phyloP scores from a whole-genome alignment of 2,888 invertebrate genomes.

The Crocallis elinguaria region DNA sequence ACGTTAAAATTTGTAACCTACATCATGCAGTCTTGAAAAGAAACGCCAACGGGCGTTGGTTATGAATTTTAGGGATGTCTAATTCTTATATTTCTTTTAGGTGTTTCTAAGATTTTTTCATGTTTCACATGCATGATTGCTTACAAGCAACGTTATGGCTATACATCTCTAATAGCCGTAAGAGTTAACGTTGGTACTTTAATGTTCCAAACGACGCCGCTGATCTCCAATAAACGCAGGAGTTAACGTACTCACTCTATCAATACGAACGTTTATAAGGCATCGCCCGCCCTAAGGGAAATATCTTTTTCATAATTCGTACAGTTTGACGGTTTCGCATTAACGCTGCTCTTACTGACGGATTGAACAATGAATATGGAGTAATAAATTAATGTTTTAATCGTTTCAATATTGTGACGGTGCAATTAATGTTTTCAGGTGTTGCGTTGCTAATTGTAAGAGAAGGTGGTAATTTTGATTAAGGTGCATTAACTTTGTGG shows the following conservation, averaged over 20 bases:
- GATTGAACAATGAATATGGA: slow-evolving; percentile 41
- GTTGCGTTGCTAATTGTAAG: not conserved
- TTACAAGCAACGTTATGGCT: too few relatives aligned
- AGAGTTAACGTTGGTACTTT: too few relatives aligned
- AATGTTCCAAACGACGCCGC: too few relatives aligned
- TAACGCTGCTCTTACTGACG: slow-evolving; percentile 47
- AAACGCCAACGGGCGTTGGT: too few relatives aligned
- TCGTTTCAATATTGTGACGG: not conserved
- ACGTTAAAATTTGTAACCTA: too few relatives aligned
- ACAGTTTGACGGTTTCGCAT: slow-evolving; percentile 56
- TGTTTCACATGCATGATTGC: too few relatives aligned
- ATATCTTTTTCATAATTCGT: slow-evolving; percentile 71
- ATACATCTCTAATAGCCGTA: too few relatives aligned
- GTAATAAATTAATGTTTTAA: slow-evolving; percentile 37
- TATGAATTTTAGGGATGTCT: too few relatives aligned
- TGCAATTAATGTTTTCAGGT: not conserved
- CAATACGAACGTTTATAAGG: slow-evolving; percentile 67
- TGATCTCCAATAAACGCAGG: not conserved
- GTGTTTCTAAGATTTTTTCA: too few relatives aligned
- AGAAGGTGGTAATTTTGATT: not conserved
- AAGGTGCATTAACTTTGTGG: not conserved
- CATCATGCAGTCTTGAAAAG: too few relatives aligned
- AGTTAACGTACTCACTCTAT: slow-evolving; percentile 13
- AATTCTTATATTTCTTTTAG: too few relatives aligned
- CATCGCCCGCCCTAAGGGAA: slow-evolving; percentile 60